Evolutionary conservation across 2,888 invertebrate species (phyloP), one percentile per base, ranked within the genome.

Genomic region (Xestoiulus laeticollis): DNA sequence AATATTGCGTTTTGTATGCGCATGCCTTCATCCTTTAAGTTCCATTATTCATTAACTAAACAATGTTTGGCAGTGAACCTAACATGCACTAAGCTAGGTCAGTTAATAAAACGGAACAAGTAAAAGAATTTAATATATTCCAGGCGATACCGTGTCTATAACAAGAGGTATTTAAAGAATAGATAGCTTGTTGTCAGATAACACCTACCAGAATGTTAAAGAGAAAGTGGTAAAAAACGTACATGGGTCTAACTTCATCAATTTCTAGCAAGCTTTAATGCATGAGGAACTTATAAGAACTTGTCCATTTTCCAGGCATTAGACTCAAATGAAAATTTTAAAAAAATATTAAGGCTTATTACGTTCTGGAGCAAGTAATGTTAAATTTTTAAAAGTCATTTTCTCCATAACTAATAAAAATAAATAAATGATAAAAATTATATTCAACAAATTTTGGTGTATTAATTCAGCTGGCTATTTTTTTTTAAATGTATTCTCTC

Each of bases 41-140:
- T 78, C 78, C 78, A 78, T 78, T 78, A 78, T 78, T 78, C 78
- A 78, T 78, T 78, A 78, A 78, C 30, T 14, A 78, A 78, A 78
- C 78, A 78, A 78, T 78, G 78, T 78, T 78, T 78, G 78, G 78
- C 78, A 32, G 78, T 30, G 78, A 78, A 78, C 78, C 78, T 30
- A 78, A 78, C 78, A 30, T 32, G 78, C 30, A 30, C 78, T 78
- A 78, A 78, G 78, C 78, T 78, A 26, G 78, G 78, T 78, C 78
- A 78, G 78, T 78, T 78, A 78, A 78, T 78, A 78, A 78, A 78
- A 78, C 78, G 12, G 78, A 78, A 78, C 78, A 78, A 14, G 78
- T 2, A 26, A 4, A 30, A 14, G 78, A 78, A 78, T 78, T 78
- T 78, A 78, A 78, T 78, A 78, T 78, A 78, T 78, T 78, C 78